Percentiles rank a stretch among this genome's conserved stretches.
phyloP scores from a whole-genome alignment of 2,113 vertebrate species.

The Suncus etruscus region DNA sequence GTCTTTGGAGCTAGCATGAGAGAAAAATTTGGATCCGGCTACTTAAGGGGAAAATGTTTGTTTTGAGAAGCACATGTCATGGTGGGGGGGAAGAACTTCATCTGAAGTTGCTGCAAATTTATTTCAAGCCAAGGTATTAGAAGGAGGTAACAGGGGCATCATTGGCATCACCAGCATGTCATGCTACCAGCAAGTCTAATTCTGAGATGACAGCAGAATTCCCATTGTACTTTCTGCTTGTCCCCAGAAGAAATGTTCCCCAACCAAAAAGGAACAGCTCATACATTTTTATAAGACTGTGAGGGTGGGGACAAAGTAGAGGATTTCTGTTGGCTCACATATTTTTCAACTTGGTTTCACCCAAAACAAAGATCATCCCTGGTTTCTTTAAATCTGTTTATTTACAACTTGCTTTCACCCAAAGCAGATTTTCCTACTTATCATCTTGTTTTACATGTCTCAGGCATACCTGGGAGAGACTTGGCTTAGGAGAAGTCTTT shows the following conservation, averaged over 20 bases:
- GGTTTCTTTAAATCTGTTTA: too few species aligned
- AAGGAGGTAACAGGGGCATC: background rate
- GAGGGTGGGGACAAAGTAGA: conserved; percentile 9
- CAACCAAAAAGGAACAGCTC: background rate
- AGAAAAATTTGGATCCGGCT: background rate
- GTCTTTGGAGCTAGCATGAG: conserved; percentile 22
- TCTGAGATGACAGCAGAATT: background rate
- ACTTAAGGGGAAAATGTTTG: conserved; percentile 36
- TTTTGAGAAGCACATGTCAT: conserved; percentile 35
- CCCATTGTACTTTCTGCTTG: background rate
- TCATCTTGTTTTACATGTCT: too few species aligned
- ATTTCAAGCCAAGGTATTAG: conserved; percentile 4
- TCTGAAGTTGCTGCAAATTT: conserved; percentile 34
- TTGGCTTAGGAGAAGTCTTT: too few species aligned
- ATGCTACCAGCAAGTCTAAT: background rate
- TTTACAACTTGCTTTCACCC: too few species aligned
- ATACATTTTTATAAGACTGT: background rate
- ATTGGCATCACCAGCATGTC: background rate
- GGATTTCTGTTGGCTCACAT: background rate
- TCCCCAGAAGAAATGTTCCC: background rate
- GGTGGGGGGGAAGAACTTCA: background rate
- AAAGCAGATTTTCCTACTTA: too few species aligned
- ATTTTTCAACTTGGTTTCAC: too few species aligned
- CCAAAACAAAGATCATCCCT: too few species aligned
- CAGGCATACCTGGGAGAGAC: too few species aligned